A percentile compares a stretch with the other conserved stretches of the same genome.
Evolutionary conservation across 2,797 vertebrate genomes (phyloP).

Genomic region (Antennarius maculatus): DNA sequence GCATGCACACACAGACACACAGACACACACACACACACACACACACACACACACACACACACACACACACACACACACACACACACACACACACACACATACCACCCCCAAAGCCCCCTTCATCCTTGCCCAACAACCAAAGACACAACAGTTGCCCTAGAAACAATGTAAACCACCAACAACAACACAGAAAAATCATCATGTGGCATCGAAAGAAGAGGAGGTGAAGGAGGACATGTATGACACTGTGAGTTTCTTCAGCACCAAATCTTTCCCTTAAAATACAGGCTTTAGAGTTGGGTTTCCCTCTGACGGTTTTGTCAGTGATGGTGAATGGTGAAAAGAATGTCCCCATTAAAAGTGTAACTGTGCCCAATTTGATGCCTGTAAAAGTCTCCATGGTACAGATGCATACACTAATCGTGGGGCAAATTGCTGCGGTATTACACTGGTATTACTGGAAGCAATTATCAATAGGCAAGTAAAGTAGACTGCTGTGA

Average conservation of each 20-base stretch:
- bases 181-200: constrained; percentile 51
- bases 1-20: neutral
- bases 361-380: constrained; percentile 66
- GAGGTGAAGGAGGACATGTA: constrained; percentile 23
- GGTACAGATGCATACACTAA: constrained; percentile 69
- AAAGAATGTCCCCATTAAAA: constrained; percentile 68
- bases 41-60: constrained; percentile 11
- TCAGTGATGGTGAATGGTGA: constrained; percentile 46
- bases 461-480: constrained; percentile 66
- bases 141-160: constrained; percentile 73
- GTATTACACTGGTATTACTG: constrained; percentile 61
- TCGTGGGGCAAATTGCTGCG: constrained; percentile 67
- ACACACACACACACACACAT: constrained; percentile 14
- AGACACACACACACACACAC: constrained; percentile 13
- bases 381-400: constrained; percentile 65
- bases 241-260: constrained; percentile 30
- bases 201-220: constrained; percentile 11
- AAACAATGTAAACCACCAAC: constrained; percentile 68
- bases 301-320: constrained; percentile 55
- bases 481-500: constrained; percentile 48
- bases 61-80: constrained; percentile 1
- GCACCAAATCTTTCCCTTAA: constrained; percentile 63
- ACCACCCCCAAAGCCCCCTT: constrained; percentile 38
- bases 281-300: constrained; percentile 38
- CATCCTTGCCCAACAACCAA: constrained; percentile 52